Evolutionary conservation across 2,888 invertebrate species (phyloP).

Genomic region (Phengaris alcon): DNA sequence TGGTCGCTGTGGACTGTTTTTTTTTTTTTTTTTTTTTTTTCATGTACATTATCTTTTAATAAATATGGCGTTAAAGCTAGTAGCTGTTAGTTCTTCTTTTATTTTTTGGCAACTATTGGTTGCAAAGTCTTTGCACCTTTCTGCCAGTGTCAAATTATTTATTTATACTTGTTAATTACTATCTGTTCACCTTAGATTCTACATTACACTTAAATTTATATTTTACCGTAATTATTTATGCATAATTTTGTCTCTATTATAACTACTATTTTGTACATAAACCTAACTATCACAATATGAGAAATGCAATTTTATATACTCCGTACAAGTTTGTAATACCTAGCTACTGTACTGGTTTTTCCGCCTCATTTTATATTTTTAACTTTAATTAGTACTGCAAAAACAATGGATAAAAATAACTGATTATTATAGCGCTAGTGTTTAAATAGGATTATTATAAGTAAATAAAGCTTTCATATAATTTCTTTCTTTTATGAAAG

Average conservation of each 20-base stretch:
- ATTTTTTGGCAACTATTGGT: neutral
- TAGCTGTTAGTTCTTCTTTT: constrained; percentile 23
- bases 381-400: neutral
- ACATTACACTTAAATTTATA: neutral
- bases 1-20: constrained; percentile 88
- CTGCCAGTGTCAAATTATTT: neutral
- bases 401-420: too few species aligned
- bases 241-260: neutral
- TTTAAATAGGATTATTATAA: too few species aligned
- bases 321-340: constrained; percentile 29
- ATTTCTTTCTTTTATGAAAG: too few species aligned
- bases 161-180: neutral
- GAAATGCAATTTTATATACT: constrained; percentile 29
- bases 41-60: constrained; percentile 23
- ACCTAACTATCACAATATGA: constrained; percentile 25
- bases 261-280: neutral
- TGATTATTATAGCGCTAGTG: too few species aligned
- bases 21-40: too few species aligned
- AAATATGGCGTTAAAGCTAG: constrained; percentile 27
- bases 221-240: neutral
- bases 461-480: too few species aligned
- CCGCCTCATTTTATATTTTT: neutral
- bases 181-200: neutral
- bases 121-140: neutral
- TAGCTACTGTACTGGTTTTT: neutral